These are phyloP conservation scores for Temnothorax unifasciatus DNA, from an alignment of 2,888 invertebrate species.

Conservation along the genomic window DNA sequence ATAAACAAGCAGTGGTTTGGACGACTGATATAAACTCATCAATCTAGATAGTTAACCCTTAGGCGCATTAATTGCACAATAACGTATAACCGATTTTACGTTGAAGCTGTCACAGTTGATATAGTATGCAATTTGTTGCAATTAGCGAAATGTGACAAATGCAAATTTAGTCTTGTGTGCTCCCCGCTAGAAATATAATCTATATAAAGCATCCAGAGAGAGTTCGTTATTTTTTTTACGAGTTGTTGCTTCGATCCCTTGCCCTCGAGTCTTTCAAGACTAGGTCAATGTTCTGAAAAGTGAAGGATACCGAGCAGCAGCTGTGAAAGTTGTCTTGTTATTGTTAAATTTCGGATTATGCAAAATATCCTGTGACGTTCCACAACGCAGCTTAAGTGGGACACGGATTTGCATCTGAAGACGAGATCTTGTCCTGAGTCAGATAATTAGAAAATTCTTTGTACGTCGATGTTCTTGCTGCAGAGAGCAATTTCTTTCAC, in stretches of 20 bases:
- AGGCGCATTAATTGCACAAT: background rate
- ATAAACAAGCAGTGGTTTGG: conserved; percentile 6
- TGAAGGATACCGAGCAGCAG: conserved; percentile 68
- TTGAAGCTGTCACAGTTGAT: conserved; percentile 8
- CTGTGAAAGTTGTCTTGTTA: conserved; percentile 73
- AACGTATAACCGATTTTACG: conserved; percentile 9
- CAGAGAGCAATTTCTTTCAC: conserved; percentile 13
- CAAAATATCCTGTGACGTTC: conserved; percentile 75
- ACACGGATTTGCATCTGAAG: conserved; percentile 79
- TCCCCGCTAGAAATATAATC: conserved; percentile 24
- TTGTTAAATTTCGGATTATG: conserved; percentile 80
- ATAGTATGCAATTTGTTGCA: conserved; percentile 19
- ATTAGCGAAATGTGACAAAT: conserved; percentile 20
- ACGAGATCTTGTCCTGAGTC: conserved; percentile 71
- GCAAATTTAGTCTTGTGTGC: conserved; percentile 7
- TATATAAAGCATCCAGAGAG: conserved; percentile 14
- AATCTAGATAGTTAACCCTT: background rate
- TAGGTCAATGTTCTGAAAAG: conserved; percentile 78
- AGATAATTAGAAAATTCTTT: conserved; percentile 68
- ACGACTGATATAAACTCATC: background rate
- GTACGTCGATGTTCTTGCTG: conserved; percentile 22
- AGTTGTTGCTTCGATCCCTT: conserved; percentile 41
- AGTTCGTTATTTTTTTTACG: conserved; percentile 9
- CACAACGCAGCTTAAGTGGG: conserved; percentile 74
- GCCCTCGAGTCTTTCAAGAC: conserved; percentile 73